Conservation (phyloP, 2,888 invertebrate genomes). For the Torymus tubicola region DNA sequence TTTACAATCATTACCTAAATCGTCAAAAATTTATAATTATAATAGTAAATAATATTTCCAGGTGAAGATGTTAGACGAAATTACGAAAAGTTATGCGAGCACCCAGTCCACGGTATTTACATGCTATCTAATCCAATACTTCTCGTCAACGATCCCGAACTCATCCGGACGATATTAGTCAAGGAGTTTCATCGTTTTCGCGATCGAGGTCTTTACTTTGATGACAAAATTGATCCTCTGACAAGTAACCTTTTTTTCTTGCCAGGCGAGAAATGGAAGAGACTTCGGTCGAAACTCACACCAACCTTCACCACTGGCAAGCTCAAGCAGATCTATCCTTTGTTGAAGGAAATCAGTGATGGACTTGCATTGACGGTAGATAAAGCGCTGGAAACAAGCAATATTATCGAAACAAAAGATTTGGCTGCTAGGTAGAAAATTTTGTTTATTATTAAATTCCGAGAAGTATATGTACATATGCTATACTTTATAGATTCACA, state of each 20-base stretch:
- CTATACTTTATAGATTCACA: constrained; percentile 60
- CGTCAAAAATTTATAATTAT: background rate
- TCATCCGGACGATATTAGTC: constrained; percentile 67
- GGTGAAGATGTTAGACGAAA: constrained; percentile 61
- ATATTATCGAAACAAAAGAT: constrained; percentile 64
- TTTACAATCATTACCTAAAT: background rate
- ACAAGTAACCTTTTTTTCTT: constrained; percentile 67
- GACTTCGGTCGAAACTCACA: constrained; percentile 70
- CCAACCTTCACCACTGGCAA: constrained; percentile 75
- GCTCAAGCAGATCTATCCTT: constrained; percentile 71
- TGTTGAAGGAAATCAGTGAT: constrained; percentile 65
- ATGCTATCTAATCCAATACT: constrained; percentile 66
- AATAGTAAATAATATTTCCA: constrained; percentile 53
- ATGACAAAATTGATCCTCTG: constrained; percentile 69
- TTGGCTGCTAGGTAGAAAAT: constrained; percentile 62
- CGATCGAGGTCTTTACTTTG: constrained; percentile 69
- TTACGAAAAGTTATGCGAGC: constrained; percentile 62
- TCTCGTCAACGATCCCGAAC: constrained; percentile 69
- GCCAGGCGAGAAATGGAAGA: constrained; percentile 71
- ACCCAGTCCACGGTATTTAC: constrained; percentile 67
- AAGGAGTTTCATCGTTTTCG: constrained; percentile 72
- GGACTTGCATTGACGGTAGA: constrained; percentile 8
- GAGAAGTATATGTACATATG: background rate
- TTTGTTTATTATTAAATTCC: background rate
- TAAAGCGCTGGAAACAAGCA: constrained; percentile 3